Percentiles rank a stretch among this genome's conserved stretches.
Conservation (phyloP, 2,113 vertebrate species). For the Clarias magur region DNA sequence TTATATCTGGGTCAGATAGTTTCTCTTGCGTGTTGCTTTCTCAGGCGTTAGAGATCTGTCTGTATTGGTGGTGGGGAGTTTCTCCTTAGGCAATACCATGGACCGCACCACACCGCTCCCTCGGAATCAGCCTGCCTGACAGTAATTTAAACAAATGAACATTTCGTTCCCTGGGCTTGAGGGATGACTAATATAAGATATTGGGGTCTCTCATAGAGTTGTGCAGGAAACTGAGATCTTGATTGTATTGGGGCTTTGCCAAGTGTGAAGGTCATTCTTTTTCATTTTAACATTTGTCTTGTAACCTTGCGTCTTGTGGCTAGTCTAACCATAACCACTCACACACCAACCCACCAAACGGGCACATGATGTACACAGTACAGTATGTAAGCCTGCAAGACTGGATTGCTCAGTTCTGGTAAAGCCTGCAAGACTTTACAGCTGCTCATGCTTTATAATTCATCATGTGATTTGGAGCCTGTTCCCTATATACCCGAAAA, state of each 20-base stretch:
- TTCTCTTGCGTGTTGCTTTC: neutral
- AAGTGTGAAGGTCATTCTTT: slow-evolving; percentile 32
- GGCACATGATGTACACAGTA: slow-evolving; percentile 8
- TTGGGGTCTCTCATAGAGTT: slow-evolving; percentile 25
- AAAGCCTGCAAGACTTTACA: neutral
- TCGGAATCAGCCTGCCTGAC: slow-evolving; percentile 26
- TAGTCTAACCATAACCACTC: neutral
- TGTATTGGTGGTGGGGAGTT: slow-evolving; percentile 9
- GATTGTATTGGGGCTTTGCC: slow-evolving; percentile 21
- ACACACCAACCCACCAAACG: neutral
- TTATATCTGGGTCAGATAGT: slow-evolving; percentile 29
- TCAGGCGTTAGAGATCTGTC: neutral
- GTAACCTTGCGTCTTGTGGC: neutral
- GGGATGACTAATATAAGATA: slow-evolving; percentile 52
- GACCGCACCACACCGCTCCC: neutral
- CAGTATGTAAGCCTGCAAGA: neutral
- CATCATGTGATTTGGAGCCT: neutral
- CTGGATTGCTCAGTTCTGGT: neutral
- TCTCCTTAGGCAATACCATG: slow-evolving; percentile 27
- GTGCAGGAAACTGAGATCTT: slow-evolving; percentile 37
- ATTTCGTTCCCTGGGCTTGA: slow-evolving; percentile 49
- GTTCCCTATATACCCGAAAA: neutral
- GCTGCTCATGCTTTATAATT: slow-evolving; percentile 17
- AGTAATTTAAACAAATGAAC: slow-evolving; percentile 61
- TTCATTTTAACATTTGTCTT: slow-evolving; percentile 5